Percentiles rank a stretch among this genome's conserved stretches.
Evolutionary conservation across 2,888 invertebrate species (phyloP).

Genomic region (Nyleta sp.): DNA sequence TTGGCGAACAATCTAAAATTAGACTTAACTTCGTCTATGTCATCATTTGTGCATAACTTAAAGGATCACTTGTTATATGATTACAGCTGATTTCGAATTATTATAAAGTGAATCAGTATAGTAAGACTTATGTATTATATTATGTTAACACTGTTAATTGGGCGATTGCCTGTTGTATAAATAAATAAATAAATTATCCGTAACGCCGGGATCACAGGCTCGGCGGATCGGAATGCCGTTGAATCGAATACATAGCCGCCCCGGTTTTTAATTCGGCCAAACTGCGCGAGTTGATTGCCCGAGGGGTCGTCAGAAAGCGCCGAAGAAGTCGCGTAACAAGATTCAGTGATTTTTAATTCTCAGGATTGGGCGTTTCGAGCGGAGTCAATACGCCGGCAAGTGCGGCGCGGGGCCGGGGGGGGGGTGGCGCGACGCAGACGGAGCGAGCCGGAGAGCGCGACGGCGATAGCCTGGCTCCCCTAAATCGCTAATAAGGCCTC

Average conservation of each 20-base stretch:
- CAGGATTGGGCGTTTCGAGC: constrained; percentile 69
- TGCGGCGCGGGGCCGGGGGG: constrained; percentile 6
- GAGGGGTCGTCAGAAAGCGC: constrained; percentile 52
- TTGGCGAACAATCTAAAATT: too few species aligned
- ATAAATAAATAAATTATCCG: too few species aligned
- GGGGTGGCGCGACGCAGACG: constrained; percentile 21
- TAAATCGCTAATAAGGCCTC: constrained; percentile 80
- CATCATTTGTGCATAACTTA: too few species aligned
- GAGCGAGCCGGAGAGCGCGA: constrained; percentile 51
- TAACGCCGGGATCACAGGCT: too few species aligned
- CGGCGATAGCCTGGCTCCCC: constrained; percentile 37
- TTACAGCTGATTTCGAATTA: too few species aligned
- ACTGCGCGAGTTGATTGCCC: constrained; percentile 59
- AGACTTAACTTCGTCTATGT: too few species aligned
- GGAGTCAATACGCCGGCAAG: constrained; percentile 68
- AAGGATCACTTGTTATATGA: too few species aligned
- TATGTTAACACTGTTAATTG: too few species aligned
- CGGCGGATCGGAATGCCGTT: too few species aligned
- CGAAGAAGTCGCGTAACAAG: constrained; percentile 71
- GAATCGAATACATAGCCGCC: constrained; percentile 10
- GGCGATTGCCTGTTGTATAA: too few species aligned
- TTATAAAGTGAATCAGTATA: too few species aligned
- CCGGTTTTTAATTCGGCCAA: constrained; percentile 69
- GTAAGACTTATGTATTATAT: too few species aligned
- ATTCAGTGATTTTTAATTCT: constrained; percentile 81